These are phyloP conservation scores for Tetranychus urticae DNA, from an alignment of 1,140 invertebrate species.

Conservation along the genomic window DNA sequence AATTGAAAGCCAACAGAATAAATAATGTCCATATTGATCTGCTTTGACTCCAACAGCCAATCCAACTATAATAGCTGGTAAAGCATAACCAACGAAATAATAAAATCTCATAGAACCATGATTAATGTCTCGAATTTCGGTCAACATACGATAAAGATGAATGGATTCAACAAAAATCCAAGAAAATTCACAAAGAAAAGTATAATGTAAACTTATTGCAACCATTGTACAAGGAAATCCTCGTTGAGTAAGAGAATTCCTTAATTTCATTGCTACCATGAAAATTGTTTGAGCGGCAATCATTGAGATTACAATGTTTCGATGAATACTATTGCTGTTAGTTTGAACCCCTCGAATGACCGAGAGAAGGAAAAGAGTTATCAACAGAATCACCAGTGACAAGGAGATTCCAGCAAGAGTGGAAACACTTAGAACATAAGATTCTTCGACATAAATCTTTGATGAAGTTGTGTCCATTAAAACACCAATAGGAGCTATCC, in stretches of 20 bases:
- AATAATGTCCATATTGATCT: conserved; percentile 80
- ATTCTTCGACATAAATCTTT: conserved; percentile 18
- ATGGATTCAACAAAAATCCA: conserved; percentile 79
- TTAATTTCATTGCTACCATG: conserved; percentile 54
- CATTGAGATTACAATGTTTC: conserved; percentile 68
- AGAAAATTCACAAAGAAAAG: conserved; percentile 61
- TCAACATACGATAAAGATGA: conserved; percentile 78
- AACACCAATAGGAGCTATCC: conserved; percentile 31
- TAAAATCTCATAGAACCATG: conserved; percentile 82
- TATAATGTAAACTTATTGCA: conserved; percentile 75
- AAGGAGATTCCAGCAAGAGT: conserved; percentile 55
- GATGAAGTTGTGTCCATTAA: background rate
- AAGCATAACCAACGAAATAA: conserved; percentile 78
- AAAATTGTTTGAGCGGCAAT: conserved; percentile 63
- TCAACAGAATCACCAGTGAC: conserved; percentile 40
- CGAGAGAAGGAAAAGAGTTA: conserved; percentile 40
- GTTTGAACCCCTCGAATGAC: conserved; percentile 50
- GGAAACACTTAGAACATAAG: conserved; percentile 52
- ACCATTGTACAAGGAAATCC: conserved; percentile 63
- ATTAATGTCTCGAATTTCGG: conserved; percentile 85
- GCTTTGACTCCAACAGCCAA: conserved; percentile 70
- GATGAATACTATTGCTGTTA: conserved; percentile 80
- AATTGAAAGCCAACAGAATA: conserved; percentile 82
- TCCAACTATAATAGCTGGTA: conserved; percentile 71
- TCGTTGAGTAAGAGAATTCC: conserved; percentile 35